These are phyloP conservation scores for Etheostoma perlongum DNA, from an alignment of 2,797 vertebrate genomes.

Conservation along the genomic window DNA sequence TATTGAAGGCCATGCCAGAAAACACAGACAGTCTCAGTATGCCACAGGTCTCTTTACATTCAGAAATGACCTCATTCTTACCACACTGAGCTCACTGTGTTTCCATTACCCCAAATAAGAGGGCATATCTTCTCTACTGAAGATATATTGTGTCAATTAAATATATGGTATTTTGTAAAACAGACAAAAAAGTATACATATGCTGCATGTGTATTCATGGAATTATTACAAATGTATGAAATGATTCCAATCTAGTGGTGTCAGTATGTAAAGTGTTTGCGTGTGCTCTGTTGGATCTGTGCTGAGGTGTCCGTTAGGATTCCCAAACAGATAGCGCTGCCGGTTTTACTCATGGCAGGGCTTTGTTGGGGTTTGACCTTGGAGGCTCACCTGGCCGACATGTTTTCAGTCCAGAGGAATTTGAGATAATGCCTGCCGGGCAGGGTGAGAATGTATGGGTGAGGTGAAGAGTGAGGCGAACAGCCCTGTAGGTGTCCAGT, in stretches of 20 bases:
- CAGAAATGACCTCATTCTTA: conserved; percentile 75
- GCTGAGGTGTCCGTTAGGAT: conserved; percentile 38
- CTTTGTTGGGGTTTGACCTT: conserved; percentile 50
- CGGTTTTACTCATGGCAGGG: conserved; percentile 23
- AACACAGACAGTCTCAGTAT: conserved; percentile 68
- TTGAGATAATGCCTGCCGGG: conserved; percentile 61
- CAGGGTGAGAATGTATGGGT: conserved; percentile 52
- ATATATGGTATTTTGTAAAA: conserved; percentile 28
- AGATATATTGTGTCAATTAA: conserved; percentile 32
- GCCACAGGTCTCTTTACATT: conserved; percentile 77
- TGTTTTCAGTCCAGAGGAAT: conserved; percentile 69
- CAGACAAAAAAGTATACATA: not conserved
- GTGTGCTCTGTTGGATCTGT: not conserved
- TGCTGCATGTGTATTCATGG: not conserved
- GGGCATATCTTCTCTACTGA: conserved; percentile 30
- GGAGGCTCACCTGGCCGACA: conserved; percentile 55
- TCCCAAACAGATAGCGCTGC: conserved; percentile 20
- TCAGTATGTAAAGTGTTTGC: conserved; percentile 18
- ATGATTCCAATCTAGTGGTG: not conserved
- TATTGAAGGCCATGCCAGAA: conserved; percentile 43
- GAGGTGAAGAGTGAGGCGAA: conserved; percentile 61
- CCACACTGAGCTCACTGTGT: conserved; percentile 69
- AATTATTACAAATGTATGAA: not conserved
- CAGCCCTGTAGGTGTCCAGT: conserved; percentile 57
- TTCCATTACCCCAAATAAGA: conserved; percentile 67